Conservation (phyloP, 2,888 invertebrate species). For the Nematopogon swammerdamellus region DNA sequence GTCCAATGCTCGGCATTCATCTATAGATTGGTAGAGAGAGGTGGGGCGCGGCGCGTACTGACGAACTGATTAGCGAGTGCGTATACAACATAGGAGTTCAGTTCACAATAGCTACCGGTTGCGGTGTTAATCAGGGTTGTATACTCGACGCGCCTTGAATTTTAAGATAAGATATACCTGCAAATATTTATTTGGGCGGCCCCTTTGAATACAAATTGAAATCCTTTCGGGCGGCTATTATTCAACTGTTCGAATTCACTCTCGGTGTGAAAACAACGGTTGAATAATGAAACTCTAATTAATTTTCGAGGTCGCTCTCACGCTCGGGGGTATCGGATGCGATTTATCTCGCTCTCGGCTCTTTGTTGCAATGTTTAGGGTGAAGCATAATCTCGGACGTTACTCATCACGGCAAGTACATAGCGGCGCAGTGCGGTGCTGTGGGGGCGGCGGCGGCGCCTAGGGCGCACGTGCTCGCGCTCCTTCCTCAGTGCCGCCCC, state of each 20-base stretch:
- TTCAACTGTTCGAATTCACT: neutral
- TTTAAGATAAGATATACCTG: neutral
- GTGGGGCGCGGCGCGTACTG: neutral
- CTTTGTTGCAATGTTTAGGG: too few relatives aligned
- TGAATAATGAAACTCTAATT: neutral
- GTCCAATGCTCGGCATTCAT: too few relatives aligned
- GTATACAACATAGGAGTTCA: neutral
- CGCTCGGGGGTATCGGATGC: too few relatives aligned
- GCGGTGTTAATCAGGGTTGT: neutral
- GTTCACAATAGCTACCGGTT: neutral
- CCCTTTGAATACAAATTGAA: neutral
- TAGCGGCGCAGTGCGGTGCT: too few relatives aligned
- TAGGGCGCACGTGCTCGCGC: too few relatives aligned
- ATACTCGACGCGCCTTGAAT: neutral
- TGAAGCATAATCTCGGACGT: too few relatives aligned
- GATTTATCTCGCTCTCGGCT: too few relatives aligned
- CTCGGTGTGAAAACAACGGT: neutral
- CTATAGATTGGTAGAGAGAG: neutral
- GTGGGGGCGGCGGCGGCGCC: too few relatives aligned
- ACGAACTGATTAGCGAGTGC: neutral
- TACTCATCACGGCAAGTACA: too few relatives aligned
- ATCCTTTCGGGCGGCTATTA: neutral
- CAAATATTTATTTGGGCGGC: neutral
- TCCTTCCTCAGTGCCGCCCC: too few relatives aligned
- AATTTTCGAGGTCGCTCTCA: neutral